Base-by-base conservation (phyloP, 92 coral and sea anemone genomes). In the Epizoanthus ramosus region DNA sequence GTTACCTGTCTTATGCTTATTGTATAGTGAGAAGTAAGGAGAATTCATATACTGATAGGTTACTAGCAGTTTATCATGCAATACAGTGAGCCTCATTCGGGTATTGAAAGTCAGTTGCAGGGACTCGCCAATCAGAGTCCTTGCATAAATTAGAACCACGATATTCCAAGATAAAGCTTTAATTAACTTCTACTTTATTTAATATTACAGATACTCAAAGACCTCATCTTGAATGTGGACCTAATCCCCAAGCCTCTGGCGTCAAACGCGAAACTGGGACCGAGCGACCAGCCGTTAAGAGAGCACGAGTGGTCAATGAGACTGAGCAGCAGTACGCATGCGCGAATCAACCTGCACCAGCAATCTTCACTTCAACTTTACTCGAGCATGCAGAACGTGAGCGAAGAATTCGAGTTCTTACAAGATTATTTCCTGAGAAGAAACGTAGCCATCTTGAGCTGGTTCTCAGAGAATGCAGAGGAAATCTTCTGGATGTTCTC, bases 381-480 rank as follows among this genome's bases (percentile, higher is more conserved):
- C 59, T 77, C 13, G 25, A 13, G 47, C 63, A 77, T 5, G 65
- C 66, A 53, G 70, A 77, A 6, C 59, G 63, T 15, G 82, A 77
- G 61, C 65, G 82, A 17, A 77, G 70, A 77, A 61, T 77, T 10
- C 39, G 71, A 77, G 22, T 77, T 77, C 70, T 77, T 37, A 8
- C 66, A 57, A 77, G 71, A 69, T 37, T 77, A 65, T 61, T 77
- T n/a, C 82, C 82, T 4, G 82, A 77, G 66, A 77, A 77, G 71
- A 77, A 77, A n/a, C 82, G 71, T 37, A 77, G 71, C 21, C 16
- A 60, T 19, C 71, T 77, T 1, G 82, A 77, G 43, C 22, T 41
- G 70, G 18, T 77, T 77, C 12, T 61, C 31, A 77, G 59, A 77
- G 71, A 77, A 5, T 77, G 56, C 37, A 77, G 65, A 77, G 82